phyloP scores from a whole-genome alignment of 2,888 invertebrate genomes.

The Autographa gamma region DNA sequence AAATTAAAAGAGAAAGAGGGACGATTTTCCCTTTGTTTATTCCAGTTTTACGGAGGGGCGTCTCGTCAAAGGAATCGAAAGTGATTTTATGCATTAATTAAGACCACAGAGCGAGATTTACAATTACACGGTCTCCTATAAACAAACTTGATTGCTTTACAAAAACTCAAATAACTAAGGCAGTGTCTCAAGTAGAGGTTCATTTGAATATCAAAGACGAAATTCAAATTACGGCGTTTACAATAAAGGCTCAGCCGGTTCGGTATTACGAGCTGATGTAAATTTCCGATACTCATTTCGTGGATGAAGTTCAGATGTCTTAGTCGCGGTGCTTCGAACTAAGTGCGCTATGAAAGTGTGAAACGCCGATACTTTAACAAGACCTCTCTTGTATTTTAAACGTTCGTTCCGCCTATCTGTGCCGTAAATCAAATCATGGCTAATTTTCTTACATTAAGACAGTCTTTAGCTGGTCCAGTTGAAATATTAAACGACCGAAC shows the following conservation, averaged over 20 bases:
- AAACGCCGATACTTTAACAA: constrained; percentile 55
- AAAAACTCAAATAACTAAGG: constrained; percentile 89
- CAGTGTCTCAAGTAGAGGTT: constrained; percentile 88
- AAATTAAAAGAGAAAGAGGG: constrained; percentile 64
- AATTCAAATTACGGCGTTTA: constrained; percentile 89
- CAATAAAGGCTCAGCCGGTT: constrained; percentile 87
- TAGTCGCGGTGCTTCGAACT: constrained; percentile 76
- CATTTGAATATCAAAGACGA: constrained; percentile 89
- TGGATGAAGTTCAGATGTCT: constrained; percentile 85
- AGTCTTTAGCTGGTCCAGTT: constrained; percentile 25
- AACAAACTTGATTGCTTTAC: constrained; percentile 89
- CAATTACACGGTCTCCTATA: constrained; percentile 86
- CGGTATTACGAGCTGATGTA: constrained; percentile 88
- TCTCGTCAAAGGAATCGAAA: constrained; percentile 75
- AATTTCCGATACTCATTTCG: constrained; percentile 89
- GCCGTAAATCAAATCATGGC: constrained; percentile 46
- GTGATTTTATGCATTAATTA: constrained; percentile 87
- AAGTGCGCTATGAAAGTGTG: constrained; percentile 58
- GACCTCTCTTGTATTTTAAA: constrained; percentile 56
- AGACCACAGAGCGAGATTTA: constrained; percentile 86
- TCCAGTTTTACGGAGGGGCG: constrained; percentile 71
- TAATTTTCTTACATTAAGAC: constrained; percentile 40
- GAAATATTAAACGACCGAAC: not conserved
- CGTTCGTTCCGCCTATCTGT: constrained; percentile 46
- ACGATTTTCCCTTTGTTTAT: constrained; percentile 72